Percentiles rank a stretch among this genome's conserved stretches.
phyloP scores from a whole-genome alignment of 1,140 invertebrate species.

The silkworm (Bombyx mori) region ASM3026992v2 NC_085119.1:10521001-10521500 shows the following conservation, averaged over 20 bases:
- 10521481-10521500: no score
- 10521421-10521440: no score
- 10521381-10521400: no score
- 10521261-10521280: no score
- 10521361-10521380: no score
- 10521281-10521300: no score
- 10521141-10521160: slow-evolving; percentile 62
- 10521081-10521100: slow-evolving; percentile 62
- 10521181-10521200: slow-evolving; percentile 54
- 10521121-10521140: slow-evolving; percentile 49
- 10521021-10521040: slow-evolving; percentile 57
- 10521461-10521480: no score
- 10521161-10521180: slow-evolving; percentile 49
- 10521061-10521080: slow-evolving; percentile 50
- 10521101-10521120: slow-evolving; percentile 42
- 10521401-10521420: no score
- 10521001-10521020: slow-evolving; percentile 48
- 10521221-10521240: slow-evolving; percentile 50
- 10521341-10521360: no score
- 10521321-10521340: no score
- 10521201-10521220: slow-evolving; percentile 43
- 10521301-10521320: no score
- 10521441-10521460: no score
- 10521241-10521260: slow-evolving; percentile 5
- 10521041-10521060: slow-evolving; percentile 49